Evolutionary conservation across 2,113 vertebrate genomes (phyloP), one percentile per base, ranked within the genome.

Genomic region (Ranitomeya variabilis): DNA sequence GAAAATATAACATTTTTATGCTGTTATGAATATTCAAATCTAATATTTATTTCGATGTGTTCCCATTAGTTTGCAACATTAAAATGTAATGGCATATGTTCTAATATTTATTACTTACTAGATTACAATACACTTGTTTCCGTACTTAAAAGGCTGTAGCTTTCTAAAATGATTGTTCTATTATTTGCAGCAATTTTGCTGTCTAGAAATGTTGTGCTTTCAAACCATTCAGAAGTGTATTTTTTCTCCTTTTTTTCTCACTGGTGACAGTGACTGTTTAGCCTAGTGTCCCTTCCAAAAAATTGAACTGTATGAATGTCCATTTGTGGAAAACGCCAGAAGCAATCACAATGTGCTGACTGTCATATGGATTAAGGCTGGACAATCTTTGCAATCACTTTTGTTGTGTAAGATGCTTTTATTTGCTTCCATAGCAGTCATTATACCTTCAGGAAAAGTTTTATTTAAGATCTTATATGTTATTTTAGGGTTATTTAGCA

Each of bases 291-390:
- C 76, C 55, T 45, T 80, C 19, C 77, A 51, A 87, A 86, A 31
- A 66, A 19, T 31, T 66, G 9, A 86, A 87, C 60, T 54, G 37
- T 45, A 87, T 78, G 9, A 59, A 66, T 51, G 80, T 84, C 83
- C 66, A 84, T 84, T 84, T 84, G 66, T 69, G 52, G 51, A 84
- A 73, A 19, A 18, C 14, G 52, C 21, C 45, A 16, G 55, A 7
- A 71, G 13, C 19, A 51, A 84, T 16, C 8, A 19, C 66, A 71
- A 71, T 71, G 9, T 54, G 51, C 31, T 84, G 66, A 8, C 66
- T 84, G 83, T 84, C 64, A 73, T 26, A 71, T 55, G 52, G 83
- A 69, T 84, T 84, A 84, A 57, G 18, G 83, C 31, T 71, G 51
- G 52, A 51, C 55, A 78, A 86, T 86, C 12, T 77, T n/a, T 60